phyloP scores from a whole-genome alignment of 1,140 invertebrate genomes.

The Neodiprion virginianus region DNA sequence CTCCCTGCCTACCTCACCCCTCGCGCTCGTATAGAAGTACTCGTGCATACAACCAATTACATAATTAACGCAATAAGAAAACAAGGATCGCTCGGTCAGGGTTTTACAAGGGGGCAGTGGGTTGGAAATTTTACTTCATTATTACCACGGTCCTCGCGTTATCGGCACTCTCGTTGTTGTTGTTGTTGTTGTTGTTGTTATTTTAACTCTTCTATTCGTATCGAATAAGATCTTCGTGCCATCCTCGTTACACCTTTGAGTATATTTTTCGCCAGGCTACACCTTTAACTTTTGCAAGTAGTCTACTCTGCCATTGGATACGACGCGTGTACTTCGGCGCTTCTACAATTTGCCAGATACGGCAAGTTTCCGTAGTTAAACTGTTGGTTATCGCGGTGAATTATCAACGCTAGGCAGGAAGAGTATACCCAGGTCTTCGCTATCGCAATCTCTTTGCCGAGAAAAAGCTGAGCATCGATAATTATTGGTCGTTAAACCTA shows the following conservation, averaged over 20 bases:
- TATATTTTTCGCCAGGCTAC: too few relatives aligned
- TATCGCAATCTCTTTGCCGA: slow-evolving; percentile 35
- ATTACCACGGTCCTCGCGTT: slow-evolving; percentile 1
- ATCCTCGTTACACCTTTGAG: neutral
- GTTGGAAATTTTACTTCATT: slow-evolving; percentile 37
- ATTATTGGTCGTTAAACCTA: slow-evolving; percentile 48
- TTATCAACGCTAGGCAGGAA: slow-evolving; percentile 29
- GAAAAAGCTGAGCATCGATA: slow-evolving; percentile 42
- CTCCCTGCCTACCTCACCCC: slow-evolving; percentile 8
- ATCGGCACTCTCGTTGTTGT: neutral
- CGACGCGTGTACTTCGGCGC: neutral
- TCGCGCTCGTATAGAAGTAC: slow-evolving; percentile 28
- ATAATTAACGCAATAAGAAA: slow-evolving; percentile 44
- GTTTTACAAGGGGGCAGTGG: slow-evolving; percentile 19
- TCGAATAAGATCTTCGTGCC: neutral
- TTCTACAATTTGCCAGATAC: neutral
- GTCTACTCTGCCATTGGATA: neutral
- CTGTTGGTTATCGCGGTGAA: slow-evolving; percentile 11
- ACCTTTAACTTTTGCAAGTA: too few relatives aligned
- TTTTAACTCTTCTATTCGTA: neutral
- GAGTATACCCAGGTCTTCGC: slow-evolving; percentile 14
- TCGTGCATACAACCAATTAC: slow-evolving; percentile 37
- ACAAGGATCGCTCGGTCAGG: slow-evolving; percentile 30
- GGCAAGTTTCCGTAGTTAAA: slow-evolving; percentile 15
- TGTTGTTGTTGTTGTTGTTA: too few relatives aligned